Base-by-base conservation (phyloP, 1,140 invertebrate genomes). In the Hydropsyche tenuis region DNA sequence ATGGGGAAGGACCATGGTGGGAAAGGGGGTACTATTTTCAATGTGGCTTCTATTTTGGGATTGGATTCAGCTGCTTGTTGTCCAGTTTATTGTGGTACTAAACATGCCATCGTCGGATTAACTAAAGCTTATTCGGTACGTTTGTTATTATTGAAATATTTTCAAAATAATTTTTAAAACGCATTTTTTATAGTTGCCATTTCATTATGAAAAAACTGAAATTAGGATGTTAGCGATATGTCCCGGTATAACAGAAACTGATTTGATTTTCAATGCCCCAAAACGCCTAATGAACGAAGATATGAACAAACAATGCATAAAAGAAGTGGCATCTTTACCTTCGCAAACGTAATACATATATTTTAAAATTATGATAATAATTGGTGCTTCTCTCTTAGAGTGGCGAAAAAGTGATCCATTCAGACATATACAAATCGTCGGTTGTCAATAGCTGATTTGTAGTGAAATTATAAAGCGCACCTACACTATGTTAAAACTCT, bases 51-150 rank as follows among this genome's bases (percentile, higher is more conserved):
- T 3, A 86, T 90, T 64, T 81, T 86, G 65, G 89, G 90, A 25
- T 81, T 89, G 60, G 82, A 82, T 69, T 84, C 87, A 12, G 86
- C 87, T 46, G 87, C 87, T 45, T 86, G 86, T 73, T 77, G 88
- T 64, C 90, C 91, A 0, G 82, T 90, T n/a, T 92, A 93, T 78
- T 84, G 85, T 1, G 90, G 89, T 1, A 91, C 90, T 0, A 93
- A 93, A 78, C 87, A 88, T 76, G 90, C 86, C 11, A 83, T 88
- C 6, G 81, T 87, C 25, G 86, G 86, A 27, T 85, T 88, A 51
- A 87, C 86, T 0, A 84, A 83, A 20, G 85, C 86, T 3, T 81
- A 87, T 46, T 86, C 88, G 1, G 84, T 90, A 62, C 82, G 79
- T 42, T 16, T 43, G 42, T 23, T 23, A 7, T 6, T 3, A 30